phyloP scores from a whole-genome alignment of 2,113 vertebrate species.

The Morone chrysops region DNA sequence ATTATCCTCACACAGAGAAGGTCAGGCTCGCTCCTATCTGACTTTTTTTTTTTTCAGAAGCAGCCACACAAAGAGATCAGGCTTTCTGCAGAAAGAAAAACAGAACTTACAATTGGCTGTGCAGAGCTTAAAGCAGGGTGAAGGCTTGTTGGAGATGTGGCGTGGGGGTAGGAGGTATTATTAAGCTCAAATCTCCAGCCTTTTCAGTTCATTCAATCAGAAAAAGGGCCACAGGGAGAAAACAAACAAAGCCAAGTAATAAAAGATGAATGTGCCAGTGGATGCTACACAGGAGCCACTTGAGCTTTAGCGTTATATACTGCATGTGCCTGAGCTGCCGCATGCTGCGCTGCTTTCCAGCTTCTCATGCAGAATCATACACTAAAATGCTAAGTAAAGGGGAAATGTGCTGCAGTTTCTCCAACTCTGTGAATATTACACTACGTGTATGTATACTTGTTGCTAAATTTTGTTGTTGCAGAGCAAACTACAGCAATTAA shows the following conservation, averaged over 20 bases:
- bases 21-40: constrained; percentile 4
- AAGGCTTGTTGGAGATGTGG: constrained; percentile 25
- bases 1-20: constrained; percentile 10
- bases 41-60: not conserved
- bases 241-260: constrained; percentile 70
- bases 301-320: constrained; percentile 49
- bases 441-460: not conserved
- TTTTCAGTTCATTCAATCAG: constrained; percentile 65
- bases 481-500: not conserved
- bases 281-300: constrained; percentile 42
- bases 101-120: constrained; percentile 10
- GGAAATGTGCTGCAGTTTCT: not conserved
- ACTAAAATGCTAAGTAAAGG: not conserved
- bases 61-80: constrained; percentile 38
- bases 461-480: not conserved
- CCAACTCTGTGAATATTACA: not conserved
- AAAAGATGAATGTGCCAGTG: constrained; percentile 59
- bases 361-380: constrained; percentile 11
- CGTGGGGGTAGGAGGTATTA: constrained; percentile 34
- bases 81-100: constrained; percentile 19
- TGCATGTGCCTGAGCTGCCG: constrained; percentile 19
- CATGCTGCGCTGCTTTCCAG: constrained; percentile 27
- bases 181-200: constrained; percentile 55
- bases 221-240: constrained; percentile 62
- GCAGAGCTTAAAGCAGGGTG: constrained; percentile 14